Base-by-base conservation (phyloP, 37 sponge, comb jelly and placozoan species). In the Ianthella basta region DNA sequence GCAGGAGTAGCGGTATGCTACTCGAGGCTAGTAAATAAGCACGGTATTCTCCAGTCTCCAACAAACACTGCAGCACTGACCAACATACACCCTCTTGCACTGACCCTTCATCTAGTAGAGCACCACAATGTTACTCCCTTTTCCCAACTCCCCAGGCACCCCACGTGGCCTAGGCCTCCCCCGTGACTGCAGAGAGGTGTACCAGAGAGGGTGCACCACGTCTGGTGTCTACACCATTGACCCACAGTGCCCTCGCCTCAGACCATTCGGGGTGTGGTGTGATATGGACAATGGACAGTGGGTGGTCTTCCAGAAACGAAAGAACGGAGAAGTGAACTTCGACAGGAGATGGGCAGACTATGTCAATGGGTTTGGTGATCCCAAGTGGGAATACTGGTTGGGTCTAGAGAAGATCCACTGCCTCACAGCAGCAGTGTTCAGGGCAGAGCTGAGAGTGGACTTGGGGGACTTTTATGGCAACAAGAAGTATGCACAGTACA, bases 361-460 rank as follows among this genome's bases (percentile, higher is more conserved):
- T 25, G 79, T 78, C 18, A 4, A 1, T 18, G 79, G 79, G 4
- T 78, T 78, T 55, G 79, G 79, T 3, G 18, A 78, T 13, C 41
- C 36, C 3, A 4, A 78, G 24, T 16, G 79, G 18, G 79, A 78
- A 40, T 37, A 56, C 29, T 78, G 79, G 79, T 41, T 78, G 30
- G 79, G 79, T 18, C 38, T 78, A 29, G 79, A 78, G 27, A 78
- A 40, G 8, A 78, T 78, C 79, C 79, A 78, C 53, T 55, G 79
- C 29, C 79, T 78, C 56, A 55, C 79, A 21, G 36, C 79, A 56
- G 36, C 40, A 25, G 38, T 19, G 30, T 16, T 12, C 33, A 69
- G 70, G 34, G 34, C 70, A 32, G 79, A 78, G 27, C 56, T 78
- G 53, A 78, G 79, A 55, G 29, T 78, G 16, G 79, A 78, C 29